These are phyloP conservation scores for Eupithecia insigniata DNA, from an alignment of 2,888 invertebrate genomes.

Conservation along the genomic window DNA sequence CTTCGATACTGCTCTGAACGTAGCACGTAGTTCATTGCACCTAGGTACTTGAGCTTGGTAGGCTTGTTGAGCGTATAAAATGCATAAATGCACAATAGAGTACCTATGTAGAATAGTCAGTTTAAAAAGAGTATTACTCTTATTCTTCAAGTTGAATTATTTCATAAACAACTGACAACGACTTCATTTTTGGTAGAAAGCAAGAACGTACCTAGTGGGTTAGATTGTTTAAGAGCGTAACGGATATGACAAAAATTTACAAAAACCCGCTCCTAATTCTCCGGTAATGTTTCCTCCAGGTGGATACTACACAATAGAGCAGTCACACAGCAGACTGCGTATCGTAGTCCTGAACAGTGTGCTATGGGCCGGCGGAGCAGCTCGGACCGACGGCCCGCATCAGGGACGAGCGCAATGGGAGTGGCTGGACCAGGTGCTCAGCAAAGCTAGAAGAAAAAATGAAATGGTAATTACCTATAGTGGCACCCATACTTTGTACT, in stretches of 20 bases:
- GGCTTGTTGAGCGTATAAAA: too few relatives aligned
- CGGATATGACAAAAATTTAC: not conserved
- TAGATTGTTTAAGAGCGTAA: too few relatives aligned
- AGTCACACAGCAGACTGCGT: constrained; percentile 90
- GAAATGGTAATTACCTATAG: constrained; percentile 90
- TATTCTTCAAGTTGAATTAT: too few relatives aligned
- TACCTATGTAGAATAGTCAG: too few relatives aligned
- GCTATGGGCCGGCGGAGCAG: constrained; percentile 86
- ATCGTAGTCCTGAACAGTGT: constrained; percentile 95
- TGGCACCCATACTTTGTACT: not conserved
- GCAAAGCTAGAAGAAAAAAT: constrained; percentile 88
- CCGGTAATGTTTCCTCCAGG: constrained; percentile 77
- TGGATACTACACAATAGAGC: constrained; percentile 95
- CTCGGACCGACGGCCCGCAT: constrained; percentile 73
- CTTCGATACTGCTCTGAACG: not conserved
- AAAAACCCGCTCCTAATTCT: not conserved
- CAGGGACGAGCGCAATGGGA: constrained; percentile 89
- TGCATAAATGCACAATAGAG: too few relatives aligned
- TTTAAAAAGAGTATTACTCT: too few relatives aligned
- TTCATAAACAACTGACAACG: not conserved
- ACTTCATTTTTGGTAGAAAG: not conserved
- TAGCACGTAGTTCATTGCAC: too few relatives aligned
- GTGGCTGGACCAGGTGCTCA: constrained; percentile 91
- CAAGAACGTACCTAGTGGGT: too few relatives aligned
- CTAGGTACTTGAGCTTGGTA: too few relatives aligned